These are phyloP conservation scores for Dendrocopos noguchii DNA, from an alignment of 2,113 vertebrate genomes.

Conservation along the genomic window DNA sequence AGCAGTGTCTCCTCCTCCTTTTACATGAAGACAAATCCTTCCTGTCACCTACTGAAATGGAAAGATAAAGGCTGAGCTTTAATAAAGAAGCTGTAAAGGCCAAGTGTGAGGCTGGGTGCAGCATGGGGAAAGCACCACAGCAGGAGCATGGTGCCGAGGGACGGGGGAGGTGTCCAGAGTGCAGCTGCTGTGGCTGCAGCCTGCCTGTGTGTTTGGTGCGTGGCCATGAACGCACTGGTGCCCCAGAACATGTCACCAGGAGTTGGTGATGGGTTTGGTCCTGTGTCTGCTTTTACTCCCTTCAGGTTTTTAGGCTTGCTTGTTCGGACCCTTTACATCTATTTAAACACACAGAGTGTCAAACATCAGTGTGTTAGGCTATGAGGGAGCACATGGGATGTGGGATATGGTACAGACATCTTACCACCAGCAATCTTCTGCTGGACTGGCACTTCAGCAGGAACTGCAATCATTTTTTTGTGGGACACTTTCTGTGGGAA, in stretches of 20 bases:
- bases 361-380: not conserved
- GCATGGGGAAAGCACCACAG: not conserved
- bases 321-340: not conserved
- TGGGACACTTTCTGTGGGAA: not conserved
- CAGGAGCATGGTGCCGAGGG: not conserved
- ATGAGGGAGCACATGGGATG: rapidly evolving
- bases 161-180: not conserved
- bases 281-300: rapidly evolving
- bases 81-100: slow-evolving; percentile 51
- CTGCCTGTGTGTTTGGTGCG: not conserved
- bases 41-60: slow-evolving; percentile 65
- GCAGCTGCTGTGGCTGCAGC: rapidly evolving
- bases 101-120: not conserved
- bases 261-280: not conserved
- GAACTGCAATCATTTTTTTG: not conserved
- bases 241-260: not conserved
- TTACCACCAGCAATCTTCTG: not conserved
- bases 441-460: not conserved
- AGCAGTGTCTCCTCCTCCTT: slow-evolving; percentile 69
- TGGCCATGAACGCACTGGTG: not conserved
- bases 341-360: not conserved
- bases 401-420: not conserved
- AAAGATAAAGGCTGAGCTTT: slow-evolving; percentile 69
- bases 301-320: not conserved
- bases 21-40: slow-evolving; percentile 64